Percentiles rank a stretch among this genome's conserved stretches.
These are phyloP conservation scores for Sesamia nonagrioides DNA, from an alignment of 1,140 invertebrate species.

Conservation along the genomic window DNA sequence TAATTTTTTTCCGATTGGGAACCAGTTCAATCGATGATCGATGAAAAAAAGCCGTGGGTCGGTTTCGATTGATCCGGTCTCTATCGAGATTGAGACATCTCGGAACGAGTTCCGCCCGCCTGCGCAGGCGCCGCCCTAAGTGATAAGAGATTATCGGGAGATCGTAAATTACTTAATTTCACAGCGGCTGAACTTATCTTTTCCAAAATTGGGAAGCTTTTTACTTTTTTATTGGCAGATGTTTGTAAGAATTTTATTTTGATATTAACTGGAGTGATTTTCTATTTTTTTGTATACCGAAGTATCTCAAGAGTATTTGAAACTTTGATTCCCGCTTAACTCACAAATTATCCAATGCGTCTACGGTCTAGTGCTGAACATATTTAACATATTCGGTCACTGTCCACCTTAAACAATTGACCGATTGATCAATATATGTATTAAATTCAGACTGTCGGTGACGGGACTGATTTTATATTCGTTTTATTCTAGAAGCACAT, in stretches of 20 bases:
- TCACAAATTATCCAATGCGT: too few relatives aligned
- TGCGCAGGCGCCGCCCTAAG: constrained; percentile 45
- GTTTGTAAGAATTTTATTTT: background rate
- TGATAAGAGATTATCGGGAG: constrained; percentile 39
- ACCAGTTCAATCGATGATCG: constrained; percentile 76
- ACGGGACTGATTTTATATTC: too few relatives aligned
- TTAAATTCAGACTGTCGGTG: too few relatives aligned
- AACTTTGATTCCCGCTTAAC: background rate
- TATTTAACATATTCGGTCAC: too few relatives aligned
- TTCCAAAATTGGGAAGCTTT: constrained; percentile 2
- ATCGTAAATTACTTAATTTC: constrained; percentile 48
- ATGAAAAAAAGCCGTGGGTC: constrained; percentile 79
- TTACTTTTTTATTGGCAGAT: constrained; percentile 12
- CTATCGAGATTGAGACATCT: constrained; percentile 85
- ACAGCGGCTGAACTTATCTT: background rate
- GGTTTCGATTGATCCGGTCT: constrained; percentile 80
- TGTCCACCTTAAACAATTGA: too few relatives aligned
- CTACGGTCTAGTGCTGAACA: too few relatives aligned
- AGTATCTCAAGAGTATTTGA: background rate
- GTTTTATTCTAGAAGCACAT: too few relatives aligned
- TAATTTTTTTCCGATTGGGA: constrained; percentile 69
- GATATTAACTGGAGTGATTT: background rate
- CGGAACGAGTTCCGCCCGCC: constrained; percentile 79
- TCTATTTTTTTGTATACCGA: background rate
- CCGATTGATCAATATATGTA: too few relatives aligned